These are phyloP conservation scores for Epinotia ramella DNA, from an alignment of 2,888 invertebrate genomes.

Conservation along the genomic window DNA sequence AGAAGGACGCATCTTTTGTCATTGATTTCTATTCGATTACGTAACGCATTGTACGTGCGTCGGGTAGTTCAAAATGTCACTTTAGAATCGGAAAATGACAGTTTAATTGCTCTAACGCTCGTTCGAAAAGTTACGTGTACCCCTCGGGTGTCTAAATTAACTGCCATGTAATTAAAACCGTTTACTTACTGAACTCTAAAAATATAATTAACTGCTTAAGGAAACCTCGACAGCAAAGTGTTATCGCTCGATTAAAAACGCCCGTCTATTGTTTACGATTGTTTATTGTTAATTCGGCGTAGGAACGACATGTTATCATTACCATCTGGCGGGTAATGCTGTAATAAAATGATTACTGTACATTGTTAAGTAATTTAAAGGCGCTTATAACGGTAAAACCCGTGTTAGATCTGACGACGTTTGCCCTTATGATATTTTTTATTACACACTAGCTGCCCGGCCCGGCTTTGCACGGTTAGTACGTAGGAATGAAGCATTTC, in stretches of 20 bases:
- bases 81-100: too few species aligned
- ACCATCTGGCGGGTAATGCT: constrained; percentile 3
- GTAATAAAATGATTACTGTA: neutral
- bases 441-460: neutral
- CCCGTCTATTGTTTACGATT: constrained; percentile 22
- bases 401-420: neutral
- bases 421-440: neutral
- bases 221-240: constrained; percentile 20
- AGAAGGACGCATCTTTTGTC: too few species aligned
- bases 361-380: neutral
- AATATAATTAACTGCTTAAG: constrained; percentile 4
- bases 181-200: constrained; percentile 3
- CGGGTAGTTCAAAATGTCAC: too few species aligned
- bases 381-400: neutral
- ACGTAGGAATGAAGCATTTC: too few species aligned
- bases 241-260: constrained; percentile 28
- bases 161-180: neutral
- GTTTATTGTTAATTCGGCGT: constrained; percentile 15
- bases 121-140: too few species aligned
- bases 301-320: constrained; percentile 3
- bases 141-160: too few species aligned
- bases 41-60: too few species aligned
- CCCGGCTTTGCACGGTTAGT: too few species aligned
- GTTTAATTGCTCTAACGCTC: too few species aligned
- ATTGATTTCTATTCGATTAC: too few species aligned